Percentiles rank a stretch among this genome's conserved stretches.
Conservation (phyloP, 2,888 invertebrate species). For the Ophioninae sp. region DNA sequence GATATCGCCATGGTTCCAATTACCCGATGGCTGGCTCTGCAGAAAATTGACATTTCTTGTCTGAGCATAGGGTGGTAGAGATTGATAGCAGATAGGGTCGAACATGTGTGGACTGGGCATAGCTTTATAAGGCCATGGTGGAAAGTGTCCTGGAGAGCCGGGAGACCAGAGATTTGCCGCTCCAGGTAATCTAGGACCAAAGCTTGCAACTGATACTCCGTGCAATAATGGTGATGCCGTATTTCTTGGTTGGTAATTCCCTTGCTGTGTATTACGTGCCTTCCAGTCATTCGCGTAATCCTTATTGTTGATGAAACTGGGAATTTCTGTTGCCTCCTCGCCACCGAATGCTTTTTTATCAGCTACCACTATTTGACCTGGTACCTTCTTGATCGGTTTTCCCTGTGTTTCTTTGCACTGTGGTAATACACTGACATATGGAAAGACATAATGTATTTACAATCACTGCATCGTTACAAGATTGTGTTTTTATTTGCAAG, state of each 20-base stretch:
- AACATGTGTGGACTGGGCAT: neutral
- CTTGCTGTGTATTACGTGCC: constrained; percentile 7
- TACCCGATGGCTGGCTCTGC: constrained; percentile 1
- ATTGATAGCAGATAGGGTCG: neutral
- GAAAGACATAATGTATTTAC: neutral
- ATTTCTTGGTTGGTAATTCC: neutral
- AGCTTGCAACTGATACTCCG: neutral
- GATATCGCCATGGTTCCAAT: neutral
- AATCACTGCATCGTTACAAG: neutral
- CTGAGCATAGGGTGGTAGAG: neutral
- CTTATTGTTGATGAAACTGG: neutral
- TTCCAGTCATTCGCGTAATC: constrained; percentile 19
- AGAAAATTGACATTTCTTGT: neutral
- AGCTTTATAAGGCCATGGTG: constrained; percentile 30
- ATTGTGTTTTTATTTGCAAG: too few relatives aligned
- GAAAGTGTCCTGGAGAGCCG: constrained; percentile 14
- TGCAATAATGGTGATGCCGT: neutral
- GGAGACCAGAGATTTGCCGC: neutral
- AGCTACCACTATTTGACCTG: neutral
- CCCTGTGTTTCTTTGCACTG: constrained; percentile 46
- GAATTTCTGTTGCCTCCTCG: neutral
- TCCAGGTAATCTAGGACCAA: constrained; percentile 3
- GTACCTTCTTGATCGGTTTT: constrained; percentile 24
- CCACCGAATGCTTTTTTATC: neutral
- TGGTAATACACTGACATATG: constrained; percentile 33